Percentiles rank a stretch among this genome's conserved stretches.
Evolutionary conservation across 2,113 vertebrate species (phyloP).

Genomic region (Silurus asotus): DNA sequence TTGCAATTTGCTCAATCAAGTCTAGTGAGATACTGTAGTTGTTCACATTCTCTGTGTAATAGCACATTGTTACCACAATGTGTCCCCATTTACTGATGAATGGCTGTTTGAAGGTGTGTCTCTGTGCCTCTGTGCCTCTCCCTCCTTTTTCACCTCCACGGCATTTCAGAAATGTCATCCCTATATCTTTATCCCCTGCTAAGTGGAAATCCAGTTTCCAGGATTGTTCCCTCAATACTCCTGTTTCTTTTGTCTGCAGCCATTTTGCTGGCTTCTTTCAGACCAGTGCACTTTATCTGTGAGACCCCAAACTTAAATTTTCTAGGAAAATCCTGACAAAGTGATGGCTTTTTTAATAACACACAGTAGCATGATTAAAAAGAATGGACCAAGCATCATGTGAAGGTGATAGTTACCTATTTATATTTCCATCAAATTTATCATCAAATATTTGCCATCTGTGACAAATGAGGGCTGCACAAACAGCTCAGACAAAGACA

Average conservation of each 20-base stretch:
- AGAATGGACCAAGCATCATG: neutral
- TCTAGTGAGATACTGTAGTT: neutral
- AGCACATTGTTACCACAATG: constrained; percentile 44
- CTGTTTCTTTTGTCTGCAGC: constrained; percentile 5
- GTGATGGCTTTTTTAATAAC: neutral
- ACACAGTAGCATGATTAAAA: constrained; percentile 25
- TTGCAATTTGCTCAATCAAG: neutral
- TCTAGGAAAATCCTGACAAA: constrained; percentile 14
- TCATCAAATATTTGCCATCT: constrained; percentile 34
- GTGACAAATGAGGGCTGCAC: constrained; percentile 30
- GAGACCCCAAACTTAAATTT: constrained; percentile 38
- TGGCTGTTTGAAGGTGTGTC: constrained; percentile 35
- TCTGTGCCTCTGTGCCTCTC: constrained; percentile 35
- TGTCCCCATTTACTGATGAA: constrained; percentile 44
- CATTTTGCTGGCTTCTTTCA: neutral
- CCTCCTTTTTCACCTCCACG: constrained; percentile 14
- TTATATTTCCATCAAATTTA: constrained; percentile 32
- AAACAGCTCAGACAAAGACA: constrained; percentile 32
- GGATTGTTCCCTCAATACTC: constrained; percentile 22
- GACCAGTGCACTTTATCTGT: constrained; percentile 43
- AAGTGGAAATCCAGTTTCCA: constrained; percentile 3
- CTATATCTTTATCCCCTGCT: neutral
- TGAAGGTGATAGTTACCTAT: neutral
- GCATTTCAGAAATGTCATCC: constrained; percentile 26
- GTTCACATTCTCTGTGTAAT: constrained; percentile 31